Conservation (phyloP, 1,140 invertebrate species). For the Calliopsis andreniformis region DNA sequence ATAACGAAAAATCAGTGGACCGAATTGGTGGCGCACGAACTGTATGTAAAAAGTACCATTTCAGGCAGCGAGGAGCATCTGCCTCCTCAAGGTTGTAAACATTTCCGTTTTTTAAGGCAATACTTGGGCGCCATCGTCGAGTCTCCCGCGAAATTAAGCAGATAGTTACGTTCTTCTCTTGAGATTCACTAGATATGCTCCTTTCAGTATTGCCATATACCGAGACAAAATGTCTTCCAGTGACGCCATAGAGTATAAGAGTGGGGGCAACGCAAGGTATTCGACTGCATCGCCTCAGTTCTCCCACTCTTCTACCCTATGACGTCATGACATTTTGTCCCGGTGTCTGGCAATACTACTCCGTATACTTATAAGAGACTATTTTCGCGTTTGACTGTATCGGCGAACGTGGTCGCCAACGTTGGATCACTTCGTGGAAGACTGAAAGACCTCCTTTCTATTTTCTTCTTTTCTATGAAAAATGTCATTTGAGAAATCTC, state of each 20-base stretch:
- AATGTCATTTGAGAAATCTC: neutral
- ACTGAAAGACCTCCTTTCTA: too few relatives aligned
- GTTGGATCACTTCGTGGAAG: slow-evolving; percentile 7
- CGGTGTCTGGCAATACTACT: too few relatives aligned
- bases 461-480: too few relatives aligned
- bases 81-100: slow-evolving; percentile 53
- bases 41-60: slow-evolving; percentile 45
- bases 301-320: too few relatives aligned
- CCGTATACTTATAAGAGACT: slow-evolving; percentile 15
- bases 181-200: slow-evolving; percentile 39
- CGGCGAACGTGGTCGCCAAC: neutral
- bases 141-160: slow-evolving; percentile 21
- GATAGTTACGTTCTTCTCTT: slow-evolving; percentile 38
- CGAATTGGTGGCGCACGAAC: slow-evolving; percentile 24
- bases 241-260: too few relatives aligned
- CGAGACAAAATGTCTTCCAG: too few relatives aligned
- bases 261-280: too few relatives aligned
- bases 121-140: slow-evolving; percentile 7
- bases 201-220: too few relatives aligned
- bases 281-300: too few relatives aligned
- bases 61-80: slow-evolving; percentile 51
- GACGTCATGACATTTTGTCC: too few relatives aligned
- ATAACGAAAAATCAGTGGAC: slow-evolving; percentile 51
- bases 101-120: slow-evolving; percentile 37
- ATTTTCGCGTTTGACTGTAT: slow-evolving; percentile 29